Evolutionary conservation across 2,113 vertebrate genomes (phyloP), one percentile per base, ranked within the genome.

Genomic region (Sprattus sprattus): DNA sequence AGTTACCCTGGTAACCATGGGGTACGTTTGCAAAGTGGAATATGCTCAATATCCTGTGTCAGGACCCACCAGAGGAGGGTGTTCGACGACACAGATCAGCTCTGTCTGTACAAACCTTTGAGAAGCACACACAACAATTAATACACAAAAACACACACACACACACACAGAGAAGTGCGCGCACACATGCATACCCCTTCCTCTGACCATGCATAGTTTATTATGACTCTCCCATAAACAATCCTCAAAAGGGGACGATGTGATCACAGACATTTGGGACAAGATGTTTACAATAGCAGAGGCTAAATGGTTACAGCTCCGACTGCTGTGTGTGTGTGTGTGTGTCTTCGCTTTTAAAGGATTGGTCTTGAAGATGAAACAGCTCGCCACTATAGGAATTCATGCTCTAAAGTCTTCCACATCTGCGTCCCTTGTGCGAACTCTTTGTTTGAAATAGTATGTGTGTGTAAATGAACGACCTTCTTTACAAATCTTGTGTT

Each of bases 1-100:
- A 15, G 71, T 78, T 78, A 3, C 71, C 28, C 10, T 32, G 71
- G 71, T 39, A 78, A 78, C 71, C 71, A 32, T 18, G 71, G 71
- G 71, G 39, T 32, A 13, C 71, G 15, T 78, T 78, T 28, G 13
- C 10, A 78, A 15, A 78, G 39, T 39, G 28, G 71, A 78, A 78
- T 78, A 78, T 78, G 71, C 71, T 78, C 71, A 78, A 78, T 78
- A 78, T 78, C 71, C 32, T 39, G 32, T 78, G 71, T 11, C 71
- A 15, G 71, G 32, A 39, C 25, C 71, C 64, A 71, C 64, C 25
- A 28, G n/a, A 71, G 64, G 64, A 67, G n/a, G 32, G 28, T 60
- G 54, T 60, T 22, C 22, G 54, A 28, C 4, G 25, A 78, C 15
- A 71, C 60, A 64, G 6, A 64, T 22, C 60, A 25, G 60, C 60